Evolutionary conservation across 1,140 invertebrate species (phyloP).

Genomic region (Lanistes nyassanus): DNA sequence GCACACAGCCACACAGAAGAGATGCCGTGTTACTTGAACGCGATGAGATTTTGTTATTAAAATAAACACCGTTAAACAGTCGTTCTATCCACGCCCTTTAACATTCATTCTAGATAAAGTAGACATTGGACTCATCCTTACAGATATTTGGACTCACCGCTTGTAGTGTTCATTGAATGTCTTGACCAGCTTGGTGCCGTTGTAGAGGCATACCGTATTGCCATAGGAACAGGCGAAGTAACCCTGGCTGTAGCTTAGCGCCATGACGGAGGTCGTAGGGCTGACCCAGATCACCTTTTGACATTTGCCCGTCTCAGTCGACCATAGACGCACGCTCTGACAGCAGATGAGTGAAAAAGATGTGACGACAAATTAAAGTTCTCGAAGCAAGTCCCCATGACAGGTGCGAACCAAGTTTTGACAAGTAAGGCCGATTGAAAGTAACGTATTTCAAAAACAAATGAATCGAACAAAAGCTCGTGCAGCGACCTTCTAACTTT

Average conservation of each 20-base stretch:
- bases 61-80: background rate
- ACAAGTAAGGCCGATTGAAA: too few species aligned
- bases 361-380: background rate
- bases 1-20: conserved; percentile 10
- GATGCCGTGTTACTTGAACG: background rate
- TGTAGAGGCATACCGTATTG: conserved; percentile 50
- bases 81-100: background rate
- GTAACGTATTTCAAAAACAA: too few species aligned
- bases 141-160: conserved; percentile 43
- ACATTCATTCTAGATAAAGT: background rate
- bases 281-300: conserved; percentile 50
- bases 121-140: too few species aligned
- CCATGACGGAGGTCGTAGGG: conserved; percentile 52
- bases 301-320: conserved; percentile 38
- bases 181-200: conserved; percentile 43
- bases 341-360: background rate
- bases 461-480: too few species aligned
- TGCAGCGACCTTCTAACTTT: too few species aligned
- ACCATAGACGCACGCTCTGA: conserved; percentile 53
- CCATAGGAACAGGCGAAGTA: conserved; percentile 55
- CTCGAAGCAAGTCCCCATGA: background rate
- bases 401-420: too few species aligned
- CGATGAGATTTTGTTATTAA: background rate
- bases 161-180: conserved; percentile 53
- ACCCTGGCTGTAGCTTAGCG: conserved; percentile 55